Percentiles rank a stretch among this genome's conserved stretches.
Evolutionary conservation across 2,888 invertebrate genomes (phyloP).

Genomic region (Sesia apiformis): DNA sequence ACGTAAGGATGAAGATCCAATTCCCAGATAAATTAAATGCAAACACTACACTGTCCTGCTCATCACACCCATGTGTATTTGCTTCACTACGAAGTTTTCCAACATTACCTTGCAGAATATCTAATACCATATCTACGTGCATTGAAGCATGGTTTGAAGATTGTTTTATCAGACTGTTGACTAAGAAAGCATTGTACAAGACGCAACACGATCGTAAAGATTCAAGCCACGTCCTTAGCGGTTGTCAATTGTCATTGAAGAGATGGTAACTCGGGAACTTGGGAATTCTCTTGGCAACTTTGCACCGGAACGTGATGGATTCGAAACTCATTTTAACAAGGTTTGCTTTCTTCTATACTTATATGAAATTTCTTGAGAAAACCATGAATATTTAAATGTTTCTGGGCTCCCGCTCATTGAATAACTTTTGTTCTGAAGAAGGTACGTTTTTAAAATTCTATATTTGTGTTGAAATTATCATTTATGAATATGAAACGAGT

Average conservation of each 20-base stretch:
- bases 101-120: neutral
- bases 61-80: neutral
- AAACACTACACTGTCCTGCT: constrained; percentile 4
- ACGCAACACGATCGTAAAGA: neutral
- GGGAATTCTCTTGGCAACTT: constrained; percentile 14
- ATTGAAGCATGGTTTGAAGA: neutral
- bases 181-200: neutral
- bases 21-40: constrained; percentile 8
- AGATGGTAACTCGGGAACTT: constrained; percentile 9
- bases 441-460: neutral
- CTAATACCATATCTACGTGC: neutral
- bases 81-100: neutral
- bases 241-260: constrained; percentile 1
- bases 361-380: constrained; percentile 6
- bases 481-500: neutral
- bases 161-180: neutral
- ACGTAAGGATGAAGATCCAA: constrained; percentile 3
- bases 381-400: constrained; percentile 11
- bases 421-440: neutral
- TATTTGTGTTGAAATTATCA: neutral
- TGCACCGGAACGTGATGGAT: constrained; percentile 11
- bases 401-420: neutral
- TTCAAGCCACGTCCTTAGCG: neutral
- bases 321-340: constrained; percentile 16
- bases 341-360: constrained; percentile 9